These are phyloP conservation scores for Agriopis leucophaearia DNA, from an alignment of 2,888 invertebrate species.

Conservation along the genomic window DNA sequence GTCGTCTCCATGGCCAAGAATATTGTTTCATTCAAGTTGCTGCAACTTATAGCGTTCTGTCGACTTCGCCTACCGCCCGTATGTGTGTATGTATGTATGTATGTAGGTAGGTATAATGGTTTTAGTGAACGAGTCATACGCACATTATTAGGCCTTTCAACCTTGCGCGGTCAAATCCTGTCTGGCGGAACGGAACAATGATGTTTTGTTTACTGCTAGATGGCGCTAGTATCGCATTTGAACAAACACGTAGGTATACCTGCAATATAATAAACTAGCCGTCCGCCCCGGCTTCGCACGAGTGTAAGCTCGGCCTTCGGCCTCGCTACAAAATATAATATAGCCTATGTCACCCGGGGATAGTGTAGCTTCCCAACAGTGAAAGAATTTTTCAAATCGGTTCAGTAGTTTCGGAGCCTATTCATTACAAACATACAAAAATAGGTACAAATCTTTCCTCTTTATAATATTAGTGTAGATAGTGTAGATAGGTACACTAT, in stretches of 20 bases:
- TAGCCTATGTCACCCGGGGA: too few relatives aligned
- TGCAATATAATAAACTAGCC: neutral
- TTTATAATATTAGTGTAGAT: too few relatives aligned
- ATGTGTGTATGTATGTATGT: neutral
- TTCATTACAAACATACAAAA: too few relatives aligned
- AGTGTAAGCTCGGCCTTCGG: too few relatives aligned
- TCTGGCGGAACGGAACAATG: neutral
- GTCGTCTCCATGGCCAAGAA: conserved; percentile 3
- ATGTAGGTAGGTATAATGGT: too few relatives aligned
- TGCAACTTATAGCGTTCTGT: neutral
- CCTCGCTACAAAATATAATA: too few relatives aligned
- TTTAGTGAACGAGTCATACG: neutral
- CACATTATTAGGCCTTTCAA: conserved; percentile 20
- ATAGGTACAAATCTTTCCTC: too few relatives aligned
- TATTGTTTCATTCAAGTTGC: neutral
- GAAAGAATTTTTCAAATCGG: too few relatives aligned
- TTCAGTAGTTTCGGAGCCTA: too few relatives aligned
- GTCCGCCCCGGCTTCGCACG: too few relatives aligned
- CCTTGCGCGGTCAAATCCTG: conserved; percentile 13
- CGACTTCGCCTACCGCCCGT: neutral
- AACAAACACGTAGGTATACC: neutral
- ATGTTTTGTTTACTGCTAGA: neutral
- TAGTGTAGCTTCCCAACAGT: too few relatives aligned
- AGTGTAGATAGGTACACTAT: neutral
- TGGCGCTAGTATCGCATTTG: neutral